A percentile compares a stretch with the other conserved stretches of the same genome.
phyloP scores from a whole-genome alignment of 2,113 vertebrate species.

The Brachypodius melanocephalos region DNA sequence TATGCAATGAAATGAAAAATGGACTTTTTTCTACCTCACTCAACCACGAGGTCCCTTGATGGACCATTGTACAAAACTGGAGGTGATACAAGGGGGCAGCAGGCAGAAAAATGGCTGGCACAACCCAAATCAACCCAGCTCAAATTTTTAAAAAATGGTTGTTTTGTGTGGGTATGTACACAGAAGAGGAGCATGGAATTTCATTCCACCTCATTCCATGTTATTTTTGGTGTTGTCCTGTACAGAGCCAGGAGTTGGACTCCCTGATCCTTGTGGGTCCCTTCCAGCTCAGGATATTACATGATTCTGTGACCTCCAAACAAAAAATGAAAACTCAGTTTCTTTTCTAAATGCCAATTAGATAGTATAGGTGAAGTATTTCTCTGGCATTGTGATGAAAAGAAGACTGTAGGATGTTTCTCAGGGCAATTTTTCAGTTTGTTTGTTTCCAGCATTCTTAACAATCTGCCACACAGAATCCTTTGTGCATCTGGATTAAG shows the following conservation, averaged over 20 bases:
- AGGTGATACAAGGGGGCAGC: not conserved
- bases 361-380: not conserved
- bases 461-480: not conserved
- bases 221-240: not conserved
- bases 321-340: not conserved
- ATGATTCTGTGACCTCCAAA: not conserved
- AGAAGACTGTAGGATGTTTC: not conserved
- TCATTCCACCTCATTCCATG: not conserved
- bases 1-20: not conserved
- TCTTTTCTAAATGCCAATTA: not conserved
- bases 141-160: not conserved
- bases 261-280: fast-evolving
- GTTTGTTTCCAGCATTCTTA: not conserved
- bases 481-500: not conserved
- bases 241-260: not conserved
- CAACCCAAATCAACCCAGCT: not conserved
- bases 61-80: not conserved
- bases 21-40: not conserved
- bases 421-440: not conserved
- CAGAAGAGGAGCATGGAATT: not conserved
- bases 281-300: not conserved
- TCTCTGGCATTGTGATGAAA: not conserved
- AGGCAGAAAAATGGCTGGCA: not conserved
- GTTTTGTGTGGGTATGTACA: not conserved
- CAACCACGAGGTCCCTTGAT: not conserved